phyloP scores from a whole-genome alignment of 1,140 invertebrate genomes.

The Ridgeia piscesae region DNA sequence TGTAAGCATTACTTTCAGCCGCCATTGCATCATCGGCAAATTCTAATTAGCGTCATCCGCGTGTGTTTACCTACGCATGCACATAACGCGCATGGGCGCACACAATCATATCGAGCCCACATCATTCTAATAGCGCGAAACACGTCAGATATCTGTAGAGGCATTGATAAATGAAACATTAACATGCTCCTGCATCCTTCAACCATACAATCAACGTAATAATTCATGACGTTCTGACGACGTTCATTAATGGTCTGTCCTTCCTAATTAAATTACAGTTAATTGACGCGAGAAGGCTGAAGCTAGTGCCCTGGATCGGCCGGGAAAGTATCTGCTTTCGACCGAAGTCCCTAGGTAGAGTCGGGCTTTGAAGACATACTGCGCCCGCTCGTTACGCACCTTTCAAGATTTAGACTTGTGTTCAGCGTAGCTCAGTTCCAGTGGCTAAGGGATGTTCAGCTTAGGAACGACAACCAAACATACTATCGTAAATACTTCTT shows the following conservation, averaged over 20 bases:
- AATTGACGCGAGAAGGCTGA: neutral
- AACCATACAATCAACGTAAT: neutral
- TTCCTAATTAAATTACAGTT: neutral
- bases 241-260: neutral
- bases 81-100: neutral
- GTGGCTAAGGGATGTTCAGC: neutral
- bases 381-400: neutral
- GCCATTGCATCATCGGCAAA: neutral
- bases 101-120: neutral
- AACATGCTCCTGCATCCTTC: neutral
- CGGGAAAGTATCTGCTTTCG: neutral
- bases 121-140: neutral
- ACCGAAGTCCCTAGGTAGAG: neutral
- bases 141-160: neutral
- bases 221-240: neutral
- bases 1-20: no score
- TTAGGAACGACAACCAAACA: neutral
- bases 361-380: neutral
- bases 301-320: neutral
- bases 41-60: neutral
- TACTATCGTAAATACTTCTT: neutral
- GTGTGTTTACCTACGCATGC: neutral
- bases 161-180: neutral
- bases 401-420: no score
- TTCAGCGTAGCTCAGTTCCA: neutral